Evolutionary conservation across 2,113 vertebrate species (phyloP).

Genomic region (Calypte anna): DNA sequence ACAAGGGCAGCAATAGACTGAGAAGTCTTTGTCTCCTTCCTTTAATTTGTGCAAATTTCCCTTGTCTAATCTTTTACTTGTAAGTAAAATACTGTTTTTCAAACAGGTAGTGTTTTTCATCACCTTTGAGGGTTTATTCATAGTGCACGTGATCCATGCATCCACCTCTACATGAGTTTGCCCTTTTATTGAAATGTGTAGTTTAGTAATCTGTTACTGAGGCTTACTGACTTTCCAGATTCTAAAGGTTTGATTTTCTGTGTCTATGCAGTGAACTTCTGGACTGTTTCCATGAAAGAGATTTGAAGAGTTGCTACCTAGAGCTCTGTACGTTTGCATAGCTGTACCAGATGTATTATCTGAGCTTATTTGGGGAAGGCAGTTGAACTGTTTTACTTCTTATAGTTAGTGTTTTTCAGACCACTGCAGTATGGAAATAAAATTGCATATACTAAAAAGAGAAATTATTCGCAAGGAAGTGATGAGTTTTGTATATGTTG

Average conservation of each 20-base stretch:
- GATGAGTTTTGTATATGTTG: neutral
- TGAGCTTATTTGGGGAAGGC: neutral
- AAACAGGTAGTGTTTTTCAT: neutral
- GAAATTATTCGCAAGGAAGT: neutral
- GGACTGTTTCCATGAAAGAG: neutral
- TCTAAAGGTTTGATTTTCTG: neutral
- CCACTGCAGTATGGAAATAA: neutral
- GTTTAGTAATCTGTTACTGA: neutral
- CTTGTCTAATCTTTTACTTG: neutral
- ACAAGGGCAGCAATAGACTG: neutral
- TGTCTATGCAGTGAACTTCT: neutral
- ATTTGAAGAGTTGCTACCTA: neutral
- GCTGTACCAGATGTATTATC: neutral
- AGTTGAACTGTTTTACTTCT: neutral
- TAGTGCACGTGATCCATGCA: neutral
- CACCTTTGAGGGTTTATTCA: neutral
- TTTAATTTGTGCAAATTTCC: neutral
- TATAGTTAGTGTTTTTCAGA: neutral
- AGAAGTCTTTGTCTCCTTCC: neutral
- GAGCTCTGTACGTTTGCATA: neutral
- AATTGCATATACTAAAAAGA: neutral
- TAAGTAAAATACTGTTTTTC: neutral
- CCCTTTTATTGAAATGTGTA: neutral
- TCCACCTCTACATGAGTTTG: neutral
- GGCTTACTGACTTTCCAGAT: neutral